Evolutionary conservation across 2,113 vertebrate species (phyloP).

Genomic region (Arenaria interpres): DNA sequence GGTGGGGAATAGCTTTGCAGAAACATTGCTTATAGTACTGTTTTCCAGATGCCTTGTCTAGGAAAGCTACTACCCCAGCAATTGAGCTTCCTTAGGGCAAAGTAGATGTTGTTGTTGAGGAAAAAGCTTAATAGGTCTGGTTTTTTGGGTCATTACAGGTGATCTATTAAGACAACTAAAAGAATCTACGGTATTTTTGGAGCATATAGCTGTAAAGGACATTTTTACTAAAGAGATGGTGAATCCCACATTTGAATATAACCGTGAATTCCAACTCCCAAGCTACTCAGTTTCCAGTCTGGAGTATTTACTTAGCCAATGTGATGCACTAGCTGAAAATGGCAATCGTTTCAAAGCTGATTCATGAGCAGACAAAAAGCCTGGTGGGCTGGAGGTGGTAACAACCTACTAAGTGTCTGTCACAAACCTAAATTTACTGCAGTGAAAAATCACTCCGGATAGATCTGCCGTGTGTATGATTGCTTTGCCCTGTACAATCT

Average conservation of each 20-base stretch:
- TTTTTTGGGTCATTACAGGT: neutral
- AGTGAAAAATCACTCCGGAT: neutral
- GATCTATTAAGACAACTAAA: neutral
- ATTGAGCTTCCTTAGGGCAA: neutral
- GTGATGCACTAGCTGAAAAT: neutral
- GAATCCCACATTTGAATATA: neutral
- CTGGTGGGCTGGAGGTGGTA: neutral
- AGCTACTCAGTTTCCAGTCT: neutral
- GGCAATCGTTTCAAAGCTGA: neutral
- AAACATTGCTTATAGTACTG: neutral
- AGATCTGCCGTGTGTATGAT: neutral
- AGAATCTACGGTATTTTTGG: neutral
- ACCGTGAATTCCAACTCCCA: neutral
- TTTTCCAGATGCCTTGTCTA: neutral
- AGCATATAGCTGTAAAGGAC: neutral
- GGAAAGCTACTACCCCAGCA: neutral
- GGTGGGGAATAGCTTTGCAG: neutral
- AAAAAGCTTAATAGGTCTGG: neutral
- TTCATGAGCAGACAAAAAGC: neutral
- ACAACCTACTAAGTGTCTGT: neutral
- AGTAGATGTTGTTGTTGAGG: neutral
- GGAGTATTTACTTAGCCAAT: neutral
- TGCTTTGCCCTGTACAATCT: neutral
- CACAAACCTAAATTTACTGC: neutral
- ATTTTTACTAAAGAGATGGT: neutral